These are phyloP conservation scores for Solenopsis invicta DNA, from an alignment of 1,140 invertebrate genomes.

Conservation along the genomic window DNA sequence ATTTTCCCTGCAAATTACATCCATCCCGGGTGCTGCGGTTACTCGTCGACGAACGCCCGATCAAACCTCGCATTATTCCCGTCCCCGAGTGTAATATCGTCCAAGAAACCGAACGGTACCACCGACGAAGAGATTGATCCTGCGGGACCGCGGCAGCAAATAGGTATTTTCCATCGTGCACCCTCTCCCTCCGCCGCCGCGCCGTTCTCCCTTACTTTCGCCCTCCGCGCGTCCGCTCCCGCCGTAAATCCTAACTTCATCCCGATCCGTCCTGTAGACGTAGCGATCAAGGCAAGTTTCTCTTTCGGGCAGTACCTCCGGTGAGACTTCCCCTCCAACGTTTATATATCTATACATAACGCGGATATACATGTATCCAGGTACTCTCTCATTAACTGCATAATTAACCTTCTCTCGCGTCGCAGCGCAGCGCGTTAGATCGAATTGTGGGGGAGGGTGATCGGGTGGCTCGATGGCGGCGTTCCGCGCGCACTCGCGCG, in stretches of 20 bases:
- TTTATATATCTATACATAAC: conserved; percentile 11
- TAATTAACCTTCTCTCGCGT: conserved; percentile 85
- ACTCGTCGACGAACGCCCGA: conserved; percentile 63
- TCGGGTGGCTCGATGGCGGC: conserved; percentile 83
- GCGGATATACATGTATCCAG: conserved; percentile 68
- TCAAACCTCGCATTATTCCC: conserved; percentile 64
- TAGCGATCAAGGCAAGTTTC: conserved; percentile 53
- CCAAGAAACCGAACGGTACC: conserved; percentile 61
- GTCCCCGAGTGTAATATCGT: conserved; percentile 62
- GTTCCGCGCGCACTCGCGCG: conserved; percentile 62
- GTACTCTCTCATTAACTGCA: conserved; percentile 84
- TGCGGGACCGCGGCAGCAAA: conserved; percentile 53
- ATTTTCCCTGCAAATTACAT: conserved; percentile 73
- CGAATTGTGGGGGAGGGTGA: conserved; percentile 84
- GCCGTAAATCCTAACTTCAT: conserved; percentile 39
- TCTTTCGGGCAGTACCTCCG: conserved; percentile 51
- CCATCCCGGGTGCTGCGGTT: conserved; percentile 60
- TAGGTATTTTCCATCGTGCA: conserved; percentile 53
- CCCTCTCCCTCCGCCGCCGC: background rate
- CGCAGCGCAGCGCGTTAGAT: conserved; percentile 83
- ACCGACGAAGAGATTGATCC: conserved; percentile 73
- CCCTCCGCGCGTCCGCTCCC: background rate
- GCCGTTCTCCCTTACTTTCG: background rate
- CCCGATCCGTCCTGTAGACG: conserved; percentile 12
- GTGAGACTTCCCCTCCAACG: conserved; percentile 58